Conservation (phyloP, 2,113 vertebrate species). For the rabbit (Oryctolagus cuniculus) region DNA sequence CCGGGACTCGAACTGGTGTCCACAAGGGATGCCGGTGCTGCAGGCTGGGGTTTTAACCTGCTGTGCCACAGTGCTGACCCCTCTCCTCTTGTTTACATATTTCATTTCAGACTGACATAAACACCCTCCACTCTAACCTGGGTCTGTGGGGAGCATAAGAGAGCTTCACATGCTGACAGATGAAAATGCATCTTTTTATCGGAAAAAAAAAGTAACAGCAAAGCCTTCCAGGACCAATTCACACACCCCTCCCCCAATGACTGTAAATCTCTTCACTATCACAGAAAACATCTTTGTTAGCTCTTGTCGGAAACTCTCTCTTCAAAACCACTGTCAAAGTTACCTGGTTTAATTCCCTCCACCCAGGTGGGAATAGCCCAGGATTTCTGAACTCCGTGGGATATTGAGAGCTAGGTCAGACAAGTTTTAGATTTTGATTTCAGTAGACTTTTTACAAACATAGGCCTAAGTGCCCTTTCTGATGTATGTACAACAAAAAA, state of each 20-base stretch:
- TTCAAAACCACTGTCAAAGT: background rate
- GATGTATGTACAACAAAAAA: background rate
- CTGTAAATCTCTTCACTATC: background rate
- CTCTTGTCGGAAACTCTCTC: background rate
- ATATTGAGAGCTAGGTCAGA: background rate
- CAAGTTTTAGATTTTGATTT: slow-evolving; percentile 6
- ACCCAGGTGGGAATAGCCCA: background rate
- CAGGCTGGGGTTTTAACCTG: too few relatives aligned
- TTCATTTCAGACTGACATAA: background rate
- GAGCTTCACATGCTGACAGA: background rate
- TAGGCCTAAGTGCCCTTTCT: background rate
- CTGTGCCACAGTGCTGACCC: too few relatives aligned
- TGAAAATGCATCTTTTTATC: background rate
- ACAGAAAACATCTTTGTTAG: background rate
- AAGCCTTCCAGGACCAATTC: background rate
- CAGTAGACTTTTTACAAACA: slow-evolving; percentile 13
- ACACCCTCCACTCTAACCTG: background rate
- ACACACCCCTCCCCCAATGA: background rate
- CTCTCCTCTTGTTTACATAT: background rate
- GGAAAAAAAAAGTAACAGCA: background rate
- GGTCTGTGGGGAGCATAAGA: background rate
- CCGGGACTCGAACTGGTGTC: too few relatives aligned
- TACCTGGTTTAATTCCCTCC: background rate
- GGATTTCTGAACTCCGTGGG: background rate
- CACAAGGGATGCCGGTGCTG: too few relatives aligned